Evolutionary conservation across 2,888 invertebrate species (phyloP).

Genomic region (Pyrgus malvae): DNA sequence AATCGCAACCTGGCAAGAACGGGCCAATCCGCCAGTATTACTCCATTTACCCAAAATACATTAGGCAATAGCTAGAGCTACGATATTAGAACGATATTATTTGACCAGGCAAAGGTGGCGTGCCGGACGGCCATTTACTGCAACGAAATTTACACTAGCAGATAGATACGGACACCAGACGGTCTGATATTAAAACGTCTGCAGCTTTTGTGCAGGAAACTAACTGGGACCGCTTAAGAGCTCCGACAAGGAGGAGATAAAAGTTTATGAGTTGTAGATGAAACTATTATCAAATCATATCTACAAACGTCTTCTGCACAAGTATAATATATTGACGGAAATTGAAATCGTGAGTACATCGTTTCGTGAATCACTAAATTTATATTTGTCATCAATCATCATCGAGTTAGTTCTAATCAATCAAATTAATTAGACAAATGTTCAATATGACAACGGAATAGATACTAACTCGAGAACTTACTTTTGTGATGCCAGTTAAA

Average conservation of each 20-base stretch:
- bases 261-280: slow-evolving; percentile 80
- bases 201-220: slow-evolving; percentile 74
- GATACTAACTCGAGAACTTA: too few relatives aligned
- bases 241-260: slow-evolving; percentile 68
- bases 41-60: slow-evolving; percentile 74
- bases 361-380: too few relatives aligned
- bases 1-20: slow-evolving; percentile 61
- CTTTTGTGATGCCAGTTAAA: too few relatives aligned
- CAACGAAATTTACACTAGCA: slow-evolving; percentile 70
- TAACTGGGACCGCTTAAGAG: slow-evolving; percentile 68
- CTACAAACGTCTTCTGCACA: slow-evolving; percentile 73
- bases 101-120: slow-evolving; percentile 76
- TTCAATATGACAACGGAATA: too few relatives aligned
- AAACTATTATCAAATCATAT: slow-evolving; percentile 81
- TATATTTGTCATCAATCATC: too few relatives aligned
- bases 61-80: slow-evolving; percentile 78
- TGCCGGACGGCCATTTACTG: slow-evolving; percentile 66
- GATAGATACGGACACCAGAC: slow-evolving; percentile 62
- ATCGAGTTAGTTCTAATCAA: too few relatives aligned
- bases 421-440: too few relatives aligned
- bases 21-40: slow-evolving; percentile 53
- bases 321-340: too few relatives aligned
- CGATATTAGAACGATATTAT: slow-evolving; percentile 75
- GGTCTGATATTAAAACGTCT: slow-evolving; percentile 76
- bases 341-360: too few relatives aligned